Base-by-base conservation (phyloP, 1,140 invertebrate genomes). In the Coptotermes formosanus region DNA sequence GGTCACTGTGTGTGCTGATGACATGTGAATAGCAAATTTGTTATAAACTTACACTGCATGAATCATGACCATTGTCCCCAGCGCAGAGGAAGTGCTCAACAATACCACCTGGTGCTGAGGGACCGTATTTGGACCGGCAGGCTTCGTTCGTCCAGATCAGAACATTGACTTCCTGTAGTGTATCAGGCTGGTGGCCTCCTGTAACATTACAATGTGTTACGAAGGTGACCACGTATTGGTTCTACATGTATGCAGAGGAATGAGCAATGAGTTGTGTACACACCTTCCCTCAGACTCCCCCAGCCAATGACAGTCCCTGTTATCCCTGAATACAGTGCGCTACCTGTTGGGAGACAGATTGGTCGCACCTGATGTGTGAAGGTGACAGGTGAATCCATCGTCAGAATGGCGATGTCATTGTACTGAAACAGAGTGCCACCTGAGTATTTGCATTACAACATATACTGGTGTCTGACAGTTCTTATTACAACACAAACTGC, bases 61-160 rank as follows among this genome's bases (percentile, higher is more conserved):
- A 97, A 91, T 98, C 97, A 91, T 94, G 95, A 83, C 94, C 93
- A 21, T 94, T 94, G 91, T 94, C 93, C 6, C 96, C 97, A 55
- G 97, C 97, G 90, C 97, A 98, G 2, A 98, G 90, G 93, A 97
- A 97, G 88, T 96, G 95, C 3, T 96, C 95, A 3, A 97, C 95
- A 64, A 98, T 97, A 16, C 96, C 96, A 30, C 96, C 97, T 0
- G 96, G 96, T 25, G 97, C 96, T 8, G 96, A 95, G 25, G 92
- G 90, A n/a, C 96, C 96, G 89, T 97, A 98, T 89, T 97, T 97
- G 4, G 91, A 88, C 85, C 94, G 93, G 89, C 97, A 98, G 87
- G 96, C 94, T 0, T 90, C 88, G 90, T 97, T 97, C 2, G 94
- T 93, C 96, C 96, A 97, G 82, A 97, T 95, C 2, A 95, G 95